phyloP scores from a whole-genome alignment of 2,797 vertebrate genomes.

The Novumbra hubbsi region DNA sequence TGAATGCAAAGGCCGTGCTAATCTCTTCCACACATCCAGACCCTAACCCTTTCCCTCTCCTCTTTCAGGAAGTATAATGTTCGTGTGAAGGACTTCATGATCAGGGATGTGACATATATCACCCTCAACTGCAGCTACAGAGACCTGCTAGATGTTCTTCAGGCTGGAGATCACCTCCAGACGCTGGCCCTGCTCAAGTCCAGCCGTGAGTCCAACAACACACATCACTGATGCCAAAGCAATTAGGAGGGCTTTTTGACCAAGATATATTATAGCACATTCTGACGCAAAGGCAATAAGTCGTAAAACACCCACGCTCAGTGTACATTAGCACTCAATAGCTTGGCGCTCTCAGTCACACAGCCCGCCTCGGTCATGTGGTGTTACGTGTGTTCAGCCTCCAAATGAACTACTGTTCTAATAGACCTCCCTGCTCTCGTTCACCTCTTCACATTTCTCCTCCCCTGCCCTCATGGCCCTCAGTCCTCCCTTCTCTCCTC shows the following conservation, averaged over 20 bases:
- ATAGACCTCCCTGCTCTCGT: background rate
- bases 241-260: slow-evolving; percentile 48
- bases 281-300: slow-evolving; percentile 48
- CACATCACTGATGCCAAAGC: slow-evolving; percentile 44
- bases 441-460: background rate
- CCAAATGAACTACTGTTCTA: background rate
- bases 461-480: background rate
- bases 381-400: slow-evolving; percentile 31
- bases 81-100: slow-evolving; percentile 96
- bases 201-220: slow-evolving; percentile 73
- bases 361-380: slow-evolving; percentile 29
- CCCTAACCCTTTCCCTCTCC: background rate
- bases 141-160: slow-evolving; percentile 86
- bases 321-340: slow-evolving; percentile 14
- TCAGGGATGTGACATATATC: slow-evolving; percentile 86
- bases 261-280: too few species aligned
- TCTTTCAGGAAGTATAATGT: slow-evolving; percentile 88
- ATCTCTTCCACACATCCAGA: background rate
- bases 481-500: background rate
- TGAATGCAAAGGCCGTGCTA: background rate
- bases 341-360: slow-evolving; percentile 30
- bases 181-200: slow-evolving; percentile 91
- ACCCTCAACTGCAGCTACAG: slow-evolving; percentile 91
- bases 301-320: slow-evolving; percentile 40
- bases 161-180: slow-evolving; percentile 81